Base-by-base conservation (phyloP, 2,113 vertebrate species). In the Ptilorrhoa leucosticta region DNA sequence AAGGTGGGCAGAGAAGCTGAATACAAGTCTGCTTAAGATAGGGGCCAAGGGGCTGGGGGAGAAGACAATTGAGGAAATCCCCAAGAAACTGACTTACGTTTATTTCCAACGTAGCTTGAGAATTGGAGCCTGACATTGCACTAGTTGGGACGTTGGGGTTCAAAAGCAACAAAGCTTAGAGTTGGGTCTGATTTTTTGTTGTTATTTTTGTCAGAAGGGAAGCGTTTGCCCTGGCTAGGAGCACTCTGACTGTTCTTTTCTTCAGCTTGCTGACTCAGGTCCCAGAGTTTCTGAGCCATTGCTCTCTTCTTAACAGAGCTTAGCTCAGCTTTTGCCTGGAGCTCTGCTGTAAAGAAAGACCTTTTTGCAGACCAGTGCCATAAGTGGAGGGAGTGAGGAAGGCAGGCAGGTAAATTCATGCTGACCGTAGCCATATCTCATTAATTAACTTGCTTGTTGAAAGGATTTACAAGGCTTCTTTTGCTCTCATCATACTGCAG, bases 281-380 rank as follows among this genome's bases (percentile, higher is more conserved):
- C 70, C 42, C 30, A 77, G 70, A 63, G 44, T 58, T 89, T 94
- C 84, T 94, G 50, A 94, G 83, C 51, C 83, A 76, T 95, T 57
- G 33, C 69, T 84, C 78, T 79, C 37, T 83, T 73, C 81, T 87
- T 70, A 94, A 56, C 61, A 89, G 33, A 83, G 89, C 83, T 95
- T 84, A 96, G 90, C 86, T 93, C 83, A 94, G 95, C 76, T 87
- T 93, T 93, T 91, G 93, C 89, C 91, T 89, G 79, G 56, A 96
- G 93, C 95, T 91, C 28, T 80, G 54, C 61, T 93, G 54, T 84
- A 65, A 87, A 93, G 50, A 87, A 90, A 96, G 69, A 82, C 40
- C 45, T 94, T 79, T 72, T 72, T 70, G 83, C 64, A 96, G 89
- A 76, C 81, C 94, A 79, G 4, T 90, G 60, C 68, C 13, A 0